Conservation (phyloP, 2,888 invertebrate genomes). For the Adelognathus sp. region DNA sequence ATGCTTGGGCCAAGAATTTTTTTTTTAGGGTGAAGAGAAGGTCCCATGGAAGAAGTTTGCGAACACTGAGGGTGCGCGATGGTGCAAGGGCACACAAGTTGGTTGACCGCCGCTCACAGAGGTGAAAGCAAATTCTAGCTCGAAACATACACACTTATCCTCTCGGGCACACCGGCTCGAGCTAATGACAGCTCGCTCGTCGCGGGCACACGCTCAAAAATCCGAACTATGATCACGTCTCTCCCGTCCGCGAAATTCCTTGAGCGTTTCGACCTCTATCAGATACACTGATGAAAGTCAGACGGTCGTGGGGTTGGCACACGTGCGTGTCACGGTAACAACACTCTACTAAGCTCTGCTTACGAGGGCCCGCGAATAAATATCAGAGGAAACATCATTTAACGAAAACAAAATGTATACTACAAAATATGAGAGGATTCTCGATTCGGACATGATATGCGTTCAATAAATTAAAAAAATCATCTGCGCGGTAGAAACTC, state of each 20-base stretch:
- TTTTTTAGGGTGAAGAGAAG: no score
- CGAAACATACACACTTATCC: slow-evolving; percentile 28
- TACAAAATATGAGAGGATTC: no score
- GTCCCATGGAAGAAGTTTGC: neutral
- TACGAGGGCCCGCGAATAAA: slow-evolving; percentile 6
- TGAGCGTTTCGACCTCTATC: slow-evolving; percentile 66
- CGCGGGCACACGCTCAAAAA: slow-evolving; percentile 68
- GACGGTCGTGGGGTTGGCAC: slow-evolving; percentile 44
- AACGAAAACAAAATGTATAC: no score
- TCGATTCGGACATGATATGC: no score
- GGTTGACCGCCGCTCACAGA: slow-evolving; percentile 71
- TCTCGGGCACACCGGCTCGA: neutral
- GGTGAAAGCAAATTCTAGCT: slow-evolving; percentile 32
- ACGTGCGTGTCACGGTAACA: slow-evolving; percentile 58
- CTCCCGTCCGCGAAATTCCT: slow-evolving; percentile 60
- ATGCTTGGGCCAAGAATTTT: no score
- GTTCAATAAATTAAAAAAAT: no score
- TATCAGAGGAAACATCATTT: no score
- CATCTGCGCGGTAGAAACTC: no score
- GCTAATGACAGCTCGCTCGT: neutral
- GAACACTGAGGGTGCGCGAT: neutral
- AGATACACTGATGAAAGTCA: neutral
- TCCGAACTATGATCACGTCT: slow-evolving; percentile 74
- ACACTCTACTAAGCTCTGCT: slow-evolving; percentile 20
- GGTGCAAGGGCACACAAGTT: slow-evolving; percentile 62